Conservation (phyloP, 2,888 invertebrate species). For the Tiliacea citrago region DNA sequence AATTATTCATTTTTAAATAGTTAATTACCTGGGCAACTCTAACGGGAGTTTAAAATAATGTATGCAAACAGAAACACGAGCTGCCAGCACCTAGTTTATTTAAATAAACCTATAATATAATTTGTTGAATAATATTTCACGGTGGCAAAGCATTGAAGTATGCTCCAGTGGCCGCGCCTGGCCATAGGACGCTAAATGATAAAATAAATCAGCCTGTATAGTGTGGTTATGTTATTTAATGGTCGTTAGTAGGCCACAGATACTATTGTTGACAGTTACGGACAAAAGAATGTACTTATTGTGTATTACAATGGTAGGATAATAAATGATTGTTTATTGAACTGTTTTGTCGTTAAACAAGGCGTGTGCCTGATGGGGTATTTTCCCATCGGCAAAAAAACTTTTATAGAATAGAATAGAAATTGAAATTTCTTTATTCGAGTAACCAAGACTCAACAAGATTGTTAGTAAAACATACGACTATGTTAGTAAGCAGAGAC, state of each 20-base stretch:
- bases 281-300: not conserved
- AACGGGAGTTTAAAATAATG: not conserved
- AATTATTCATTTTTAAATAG: no score
- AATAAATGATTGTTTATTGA: not conserved
- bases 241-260: conserved; percentile 27
- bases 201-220: conserved; percentile 33
- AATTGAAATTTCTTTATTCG: no score
- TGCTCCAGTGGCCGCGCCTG: conserved; percentile 26
- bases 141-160: conserved; percentile 29
- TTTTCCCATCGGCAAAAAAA: no score
- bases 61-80: not conserved
- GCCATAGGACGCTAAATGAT: conserved; percentile 28
- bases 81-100: not conserved
- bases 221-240: conserved; percentile 38
- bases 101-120: conserved; percentile 17
- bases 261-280: conserved; percentile 23
- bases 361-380: no score
- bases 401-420: no score
- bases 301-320: not conserved
- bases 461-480: no score
- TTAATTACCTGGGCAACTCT: not conserved
- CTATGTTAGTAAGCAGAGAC: no score
- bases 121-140: conserved; percentile 35
- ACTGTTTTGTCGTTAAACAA: not conserved
- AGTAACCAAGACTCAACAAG: no score